Percentiles rank a stretch among this genome's conserved stretches.
Evolutionary conservation across 2,888 invertebrate species (phyloP).

Genomic region (Sylvicola cinctus): DNA sequence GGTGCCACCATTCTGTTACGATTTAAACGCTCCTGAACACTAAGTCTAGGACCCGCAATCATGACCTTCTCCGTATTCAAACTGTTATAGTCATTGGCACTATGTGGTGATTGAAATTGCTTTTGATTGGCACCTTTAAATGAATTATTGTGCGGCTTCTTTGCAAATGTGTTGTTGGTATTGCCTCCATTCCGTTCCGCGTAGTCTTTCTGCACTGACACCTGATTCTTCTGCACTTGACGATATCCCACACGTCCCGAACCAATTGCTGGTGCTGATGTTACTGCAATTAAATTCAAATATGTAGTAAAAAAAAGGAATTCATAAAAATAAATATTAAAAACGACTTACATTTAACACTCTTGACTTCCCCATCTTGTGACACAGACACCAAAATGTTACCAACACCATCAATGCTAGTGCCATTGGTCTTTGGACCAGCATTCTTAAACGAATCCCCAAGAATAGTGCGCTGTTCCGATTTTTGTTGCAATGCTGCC

Average conservation of each 20-base stretch:
- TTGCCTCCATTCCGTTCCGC: too few relatives aligned
- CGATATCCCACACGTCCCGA: conserved; percentile 25
- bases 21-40: conserved; percentile 1
- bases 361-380: conserved; percentile 11
- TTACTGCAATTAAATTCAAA: conserved; percentile 15
- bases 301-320: conserved; percentile 1
- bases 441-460: conserved; percentile 8
- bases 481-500: not conserved
- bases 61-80: not conserved
- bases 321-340: not conserved
- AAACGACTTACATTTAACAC: conserved; percentile 10
- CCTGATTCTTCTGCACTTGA: conserved; percentile 12
- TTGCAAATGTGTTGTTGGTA: too few relatives aligned
- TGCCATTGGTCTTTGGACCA: conserved; percentile 5
- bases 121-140: not conserved
- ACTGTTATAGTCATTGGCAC: not conserved
- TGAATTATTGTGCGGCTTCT: too few relatives aligned
- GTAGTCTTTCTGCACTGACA: not conserved
- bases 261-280: conserved; percentile 21
- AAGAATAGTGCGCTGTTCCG: conserved; percentile 1
- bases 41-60: not conserved
- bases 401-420: conserved; percentile 8
- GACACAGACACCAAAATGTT: conserved; percentile 10
- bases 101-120: not conserved
- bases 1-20: not conserved